phyloP scores from a whole-genome alignment of 2,888 invertebrate species.

The Leuctra nigra region DNA sequence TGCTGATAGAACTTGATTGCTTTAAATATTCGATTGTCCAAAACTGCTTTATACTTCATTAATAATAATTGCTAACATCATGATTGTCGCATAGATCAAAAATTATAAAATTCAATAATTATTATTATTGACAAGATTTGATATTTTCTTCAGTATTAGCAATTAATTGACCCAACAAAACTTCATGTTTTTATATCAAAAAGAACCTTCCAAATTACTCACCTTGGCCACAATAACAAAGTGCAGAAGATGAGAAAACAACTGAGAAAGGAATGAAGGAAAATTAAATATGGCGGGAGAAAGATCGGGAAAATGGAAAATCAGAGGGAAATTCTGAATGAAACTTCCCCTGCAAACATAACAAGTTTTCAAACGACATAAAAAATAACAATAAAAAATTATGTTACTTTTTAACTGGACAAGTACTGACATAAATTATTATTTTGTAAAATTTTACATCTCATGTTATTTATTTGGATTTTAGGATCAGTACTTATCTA shows the following conservation, averaged over 20 bases:
- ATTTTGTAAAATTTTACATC: background rate
- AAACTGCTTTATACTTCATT: too few relatives aligned
- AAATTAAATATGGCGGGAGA: background rate
- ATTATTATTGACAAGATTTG: too few relatives aligned
- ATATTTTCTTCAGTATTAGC: too few relatives aligned
- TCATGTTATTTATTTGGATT: background rate
- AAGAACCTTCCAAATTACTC: conserved; percentile 16
- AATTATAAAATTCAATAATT: too few relatives aligned
- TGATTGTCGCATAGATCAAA: too few relatives aligned
- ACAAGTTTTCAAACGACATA: conserved; percentile 16
- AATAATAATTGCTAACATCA: too few relatives aligned
- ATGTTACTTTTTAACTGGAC: background rate
- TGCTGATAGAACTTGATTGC: too few relatives aligned
- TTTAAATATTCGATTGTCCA: too few relatives aligned
- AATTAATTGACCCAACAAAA: background rate
- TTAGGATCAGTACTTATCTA: background rate
- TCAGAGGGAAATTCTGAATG: conserved; percentile 13
- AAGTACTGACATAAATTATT: conserved; percentile 6
- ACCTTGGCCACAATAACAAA: conserved; percentile 6
- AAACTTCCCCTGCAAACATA: conserved; percentile 17
- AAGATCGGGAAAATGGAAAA: background rate
- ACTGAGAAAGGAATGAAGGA: conserved; percentile 1
- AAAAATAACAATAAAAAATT: background rate
- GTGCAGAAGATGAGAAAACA: background rate
- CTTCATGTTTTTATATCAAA: background rate